Evolutionary conservation across 2,113 vertebrate genomes (phyloP).

Genomic region (Cryptoleucopteryx plumbea): DNA sequence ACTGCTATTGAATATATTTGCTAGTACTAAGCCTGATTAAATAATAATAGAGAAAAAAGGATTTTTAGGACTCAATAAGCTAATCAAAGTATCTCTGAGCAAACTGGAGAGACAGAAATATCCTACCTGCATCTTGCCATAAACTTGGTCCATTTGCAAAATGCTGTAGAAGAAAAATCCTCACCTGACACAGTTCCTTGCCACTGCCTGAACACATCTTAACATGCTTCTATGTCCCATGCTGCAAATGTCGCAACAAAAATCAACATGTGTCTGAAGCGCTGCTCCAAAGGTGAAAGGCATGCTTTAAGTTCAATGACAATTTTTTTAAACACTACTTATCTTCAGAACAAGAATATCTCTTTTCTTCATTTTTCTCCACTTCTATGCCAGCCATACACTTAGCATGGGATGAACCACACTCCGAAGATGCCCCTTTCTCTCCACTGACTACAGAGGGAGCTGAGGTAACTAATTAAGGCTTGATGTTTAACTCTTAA

Average conservation of each 20-base stretch:
- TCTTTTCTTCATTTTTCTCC: neutral
- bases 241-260: neutral
- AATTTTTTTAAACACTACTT: neutral
- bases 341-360: neutral
- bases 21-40: slow-evolving; percentile 50
- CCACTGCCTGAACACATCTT: neutral
- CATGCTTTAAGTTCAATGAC: neutral
- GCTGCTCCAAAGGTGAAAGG: neutral
- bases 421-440: neutral
- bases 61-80: neutral
- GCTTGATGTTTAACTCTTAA: neutral
- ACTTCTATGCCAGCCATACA: neutral
- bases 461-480: neutral
- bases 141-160: neutral
- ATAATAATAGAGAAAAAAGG: neutral
- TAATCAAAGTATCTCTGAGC: slow-evolving; percentile 19
- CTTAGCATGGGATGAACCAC: neutral
- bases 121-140: neutral
- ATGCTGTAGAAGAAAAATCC: neutral
- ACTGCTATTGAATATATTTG: neutral
- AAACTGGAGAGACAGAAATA: neutral
- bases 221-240: neutral
- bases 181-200: neutral
- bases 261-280: neutral
- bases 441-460: neutral